Conservation (phyloP, 2,888 invertebrate species). For the Lycocerus yunnanus region DNA sequence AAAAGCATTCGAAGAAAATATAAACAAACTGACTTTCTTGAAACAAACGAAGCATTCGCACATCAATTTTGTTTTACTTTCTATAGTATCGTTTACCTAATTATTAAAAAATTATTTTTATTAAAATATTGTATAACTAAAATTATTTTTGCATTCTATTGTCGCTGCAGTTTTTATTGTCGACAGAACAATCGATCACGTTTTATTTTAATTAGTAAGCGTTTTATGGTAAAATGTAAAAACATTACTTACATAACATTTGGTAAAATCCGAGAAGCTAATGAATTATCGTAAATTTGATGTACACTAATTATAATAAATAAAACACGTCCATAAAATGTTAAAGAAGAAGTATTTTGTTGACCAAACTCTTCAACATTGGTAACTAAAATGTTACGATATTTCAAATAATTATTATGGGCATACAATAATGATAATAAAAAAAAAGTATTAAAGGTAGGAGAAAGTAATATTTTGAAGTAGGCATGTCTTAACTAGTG, state of each 20-base stretch:
- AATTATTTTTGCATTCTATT: neutral
- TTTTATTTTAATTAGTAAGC: neutral
- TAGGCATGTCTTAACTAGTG: neutral
- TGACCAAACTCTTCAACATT: slow-evolving; percentile 7
- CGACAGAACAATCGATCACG: neutral
- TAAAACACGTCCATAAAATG: neutral
- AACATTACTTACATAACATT: slow-evolving; percentile 7
- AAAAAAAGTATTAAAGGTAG: slow-evolving; percentile 15
- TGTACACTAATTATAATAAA: neutral
- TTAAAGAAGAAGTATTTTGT: neutral
- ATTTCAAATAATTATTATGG: slow-evolving; percentile 11
- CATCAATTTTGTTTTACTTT: neutral
- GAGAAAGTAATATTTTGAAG: slow-evolving; percentile 21
- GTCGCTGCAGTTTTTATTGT: neutral
- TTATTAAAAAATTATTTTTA: neutral
- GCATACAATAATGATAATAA: slow-evolving; percentile 11
- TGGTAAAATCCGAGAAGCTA: neutral
- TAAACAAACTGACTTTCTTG: neutral
- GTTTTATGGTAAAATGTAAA: neutral
- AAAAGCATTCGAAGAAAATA: neutral
- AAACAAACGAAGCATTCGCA: neutral
- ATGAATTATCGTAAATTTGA: neutral
- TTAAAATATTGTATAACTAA: neutral
- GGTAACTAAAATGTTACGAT: slow-evolving; percentile 8
- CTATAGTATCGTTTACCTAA: neutral